Percentiles rank a stretch among this genome's conserved stretches.
phyloP scores from a whole-genome alignment of 2,888 invertebrate species.

The Laspeyria flexula region DNA sequence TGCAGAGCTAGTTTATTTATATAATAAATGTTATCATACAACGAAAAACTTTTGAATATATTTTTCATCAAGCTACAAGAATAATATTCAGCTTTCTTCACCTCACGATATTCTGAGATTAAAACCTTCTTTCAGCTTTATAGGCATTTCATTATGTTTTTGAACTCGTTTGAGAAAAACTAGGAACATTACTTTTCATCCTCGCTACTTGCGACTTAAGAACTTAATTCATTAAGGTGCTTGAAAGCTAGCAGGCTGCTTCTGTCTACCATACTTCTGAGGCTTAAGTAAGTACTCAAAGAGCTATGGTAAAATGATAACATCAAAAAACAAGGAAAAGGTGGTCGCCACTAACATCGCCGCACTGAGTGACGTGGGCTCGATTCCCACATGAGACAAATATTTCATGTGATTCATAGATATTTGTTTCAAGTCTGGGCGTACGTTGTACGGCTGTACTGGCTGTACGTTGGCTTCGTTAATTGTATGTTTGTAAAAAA shows the following conservation, averaged over 20 bases:
- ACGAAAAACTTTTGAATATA: too few relatives aligned
- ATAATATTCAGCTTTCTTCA: background rate
- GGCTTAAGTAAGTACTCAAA: background rate
- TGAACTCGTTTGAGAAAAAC: background rate
- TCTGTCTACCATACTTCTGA: background rate
- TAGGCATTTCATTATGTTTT: background rate
- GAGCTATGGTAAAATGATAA: background rate
- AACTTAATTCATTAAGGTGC: constrained; percentile 13
- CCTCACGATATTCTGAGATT: background rate
- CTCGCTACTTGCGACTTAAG: constrained; percentile 4
- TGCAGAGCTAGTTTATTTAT: too few relatives aligned
- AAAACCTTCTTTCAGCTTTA: background rate
- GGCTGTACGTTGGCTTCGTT: too few relatives aligned
- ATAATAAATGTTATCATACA: too few relatives aligned
- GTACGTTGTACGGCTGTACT: too few relatives aligned
- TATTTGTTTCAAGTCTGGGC: too few relatives aligned
- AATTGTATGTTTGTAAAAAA: too few relatives aligned
- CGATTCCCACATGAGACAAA: too few relatives aligned
- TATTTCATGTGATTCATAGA: too few relatives aligned
- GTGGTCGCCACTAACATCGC: too few relatives aligned
- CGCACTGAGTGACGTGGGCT: too few relatives aligned
- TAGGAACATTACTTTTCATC: background rate
- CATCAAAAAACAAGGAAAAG: too few relatives aligned
- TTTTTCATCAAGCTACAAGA: background rate
- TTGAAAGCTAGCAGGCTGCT: background rate